Evolutionary conservation across 2,113 vertebrate genomes (phyloP).

Genomic region (Synchiropus splendidus): DNA sequence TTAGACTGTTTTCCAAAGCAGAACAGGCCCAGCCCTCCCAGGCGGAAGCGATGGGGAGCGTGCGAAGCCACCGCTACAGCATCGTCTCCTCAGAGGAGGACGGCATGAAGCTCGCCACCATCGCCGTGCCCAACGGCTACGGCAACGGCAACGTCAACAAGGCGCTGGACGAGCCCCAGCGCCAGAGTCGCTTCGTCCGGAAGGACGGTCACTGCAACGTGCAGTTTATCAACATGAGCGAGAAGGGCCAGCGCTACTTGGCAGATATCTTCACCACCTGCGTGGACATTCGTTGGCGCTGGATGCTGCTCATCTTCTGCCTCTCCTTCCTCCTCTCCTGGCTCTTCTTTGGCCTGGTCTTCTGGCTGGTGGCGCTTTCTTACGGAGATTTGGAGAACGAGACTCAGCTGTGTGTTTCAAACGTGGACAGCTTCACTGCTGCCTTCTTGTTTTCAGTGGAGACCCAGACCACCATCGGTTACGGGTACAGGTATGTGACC

Average conservation of each 20-base stretch:
- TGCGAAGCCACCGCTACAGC: constrained; percentile 95
- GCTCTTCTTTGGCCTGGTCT: constrained; percentile 90
- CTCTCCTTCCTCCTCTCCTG: constrained; percentile 88
- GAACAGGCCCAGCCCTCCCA: constrained; percentile 77
- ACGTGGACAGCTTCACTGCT: constrained; percentile 91
- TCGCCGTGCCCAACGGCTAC: constrained; percentile 85
- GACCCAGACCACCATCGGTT: constrained; percentile 96
- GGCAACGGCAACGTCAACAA: constrained; percentile 85
- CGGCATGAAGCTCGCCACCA: constrained; percentile 85
- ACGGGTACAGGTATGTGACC: constrained; percentile 88
- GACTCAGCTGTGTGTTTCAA: constrained; percentile 80
- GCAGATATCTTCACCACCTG: constrained; percentile 97
- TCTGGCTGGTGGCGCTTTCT: constrained; percentile 88
- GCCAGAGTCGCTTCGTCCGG: constrained; percentile 86
- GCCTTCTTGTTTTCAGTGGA: constrained; percentile 96
- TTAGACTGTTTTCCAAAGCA: constrained; percentile 97
- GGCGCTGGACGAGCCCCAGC: constrained; percentile 73
- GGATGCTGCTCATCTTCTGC: constrained; percentile 94
- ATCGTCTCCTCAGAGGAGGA: constrained; percentile 95
- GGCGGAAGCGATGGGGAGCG: constrained; percentile 88
- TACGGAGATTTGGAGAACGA: constrained; percentile 81
- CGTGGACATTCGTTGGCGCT: constrained; percentile 95
- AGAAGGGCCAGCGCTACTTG: constrained; percentile 92
- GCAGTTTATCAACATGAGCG: constrained; percentile 92
- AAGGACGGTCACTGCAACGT: constrained; percentile 96